Evolutionary conservation across 2,797 vertebrate genomes (phyloP).

Genomic region (Gallinago solitaria): DNA sequence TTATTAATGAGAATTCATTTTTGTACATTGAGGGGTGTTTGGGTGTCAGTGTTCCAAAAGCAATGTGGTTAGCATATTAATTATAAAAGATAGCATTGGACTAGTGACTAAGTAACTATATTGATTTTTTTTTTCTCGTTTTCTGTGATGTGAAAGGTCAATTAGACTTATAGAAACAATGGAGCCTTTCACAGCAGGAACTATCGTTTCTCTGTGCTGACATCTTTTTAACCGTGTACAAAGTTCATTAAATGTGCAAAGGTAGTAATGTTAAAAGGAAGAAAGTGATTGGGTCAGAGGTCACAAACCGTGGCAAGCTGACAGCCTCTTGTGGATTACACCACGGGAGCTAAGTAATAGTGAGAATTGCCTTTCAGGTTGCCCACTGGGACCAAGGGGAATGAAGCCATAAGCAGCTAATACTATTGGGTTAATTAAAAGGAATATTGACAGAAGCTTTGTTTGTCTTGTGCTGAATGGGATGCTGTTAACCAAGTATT

Average conservation of each 20-base stretch:
- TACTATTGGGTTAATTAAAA: conserved; percentile 78
- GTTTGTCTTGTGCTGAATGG: conserved; percentile 60
- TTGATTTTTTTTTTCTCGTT: conserved; percentile 80
- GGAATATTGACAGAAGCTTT: conserved; percentile 74
- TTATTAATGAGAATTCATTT: conserved; percentile 98
- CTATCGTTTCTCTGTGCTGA: conserved; percentile 71
- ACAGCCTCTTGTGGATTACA: conserved; percentile 66
- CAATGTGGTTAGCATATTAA: conserved; percentile 83
- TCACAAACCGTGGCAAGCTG: conserved; percentile 67
- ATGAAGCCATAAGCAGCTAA: conserved; percentile 74
- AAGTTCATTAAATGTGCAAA: conserved; percentile 81
- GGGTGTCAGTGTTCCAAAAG: conserved; percentile 80
- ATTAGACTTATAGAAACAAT: conserved; percentile 81
- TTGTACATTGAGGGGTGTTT: conserved; percentile 83
- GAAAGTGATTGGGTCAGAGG: conserved; percentile 74
- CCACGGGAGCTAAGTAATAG: conserved; percentile 66
- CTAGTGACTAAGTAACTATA: conserved; percentile 82
- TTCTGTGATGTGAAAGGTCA: conserved; percentile 84
- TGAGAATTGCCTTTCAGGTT: conserved; percentile 76
- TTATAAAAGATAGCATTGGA: conserved; percentile 78
- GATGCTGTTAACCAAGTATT: conserved; percentile 61
- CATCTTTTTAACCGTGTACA: conserved; percentile 77
- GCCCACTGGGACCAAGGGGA: conserved; percentile 61
- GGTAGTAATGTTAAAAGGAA: conserved; percentile 71
- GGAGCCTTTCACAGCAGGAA: conserved; percentile 73